Base-by-base conservation (phyloP, 2,888 invertebrate species). In the Antheraea yamamai region DNA sequence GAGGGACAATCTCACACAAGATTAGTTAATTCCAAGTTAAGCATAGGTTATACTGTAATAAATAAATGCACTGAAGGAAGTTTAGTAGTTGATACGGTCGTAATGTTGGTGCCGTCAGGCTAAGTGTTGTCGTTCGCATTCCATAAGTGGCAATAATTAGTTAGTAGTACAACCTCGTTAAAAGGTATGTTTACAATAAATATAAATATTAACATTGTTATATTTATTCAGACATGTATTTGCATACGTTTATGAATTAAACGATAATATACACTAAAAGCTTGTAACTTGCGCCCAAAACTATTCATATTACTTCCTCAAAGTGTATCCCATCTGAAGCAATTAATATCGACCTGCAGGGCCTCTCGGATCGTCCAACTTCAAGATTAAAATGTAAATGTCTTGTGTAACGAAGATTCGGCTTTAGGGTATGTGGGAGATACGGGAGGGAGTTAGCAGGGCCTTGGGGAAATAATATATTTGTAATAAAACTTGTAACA, bases 321-420 rank as follows among this genome's bases (percentile, higher is more conserved):
- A 83, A 82, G 80, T 68, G 68, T 68, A 81, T 82, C 82, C 83
- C 84, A 84, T 87, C 84, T 78, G 81, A 84, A 86, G 84, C 87
- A 88, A 88, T 89, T 88, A 88, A 87, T 87, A 86, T 79, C 82
- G 85, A 84, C 82, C 82, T 82, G 80, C 82, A 81, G 81, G 88
- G 85, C 81, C 79, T 75, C 77, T 72, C 70, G 55, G 74, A 74
- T 70, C 71, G 71, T 70, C 74, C 74, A 74, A 70, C 74, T 74
- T 74, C 74, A 76, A 77, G 78, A 76, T 72, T 75, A 75, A 75
- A 75, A 73, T 75, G 75, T 74, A 73, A 75, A 75, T 75, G 73
- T 75, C 47, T 18, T 35, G 74, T 68, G 51, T 76, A 75, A 74
- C 73, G 74, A 77, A 75, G 74, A 73, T 73, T 68, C 74, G 30